Conservation (phyloP, 2,113 vertebrate genomes). For the Callipepla californica region DNA sequence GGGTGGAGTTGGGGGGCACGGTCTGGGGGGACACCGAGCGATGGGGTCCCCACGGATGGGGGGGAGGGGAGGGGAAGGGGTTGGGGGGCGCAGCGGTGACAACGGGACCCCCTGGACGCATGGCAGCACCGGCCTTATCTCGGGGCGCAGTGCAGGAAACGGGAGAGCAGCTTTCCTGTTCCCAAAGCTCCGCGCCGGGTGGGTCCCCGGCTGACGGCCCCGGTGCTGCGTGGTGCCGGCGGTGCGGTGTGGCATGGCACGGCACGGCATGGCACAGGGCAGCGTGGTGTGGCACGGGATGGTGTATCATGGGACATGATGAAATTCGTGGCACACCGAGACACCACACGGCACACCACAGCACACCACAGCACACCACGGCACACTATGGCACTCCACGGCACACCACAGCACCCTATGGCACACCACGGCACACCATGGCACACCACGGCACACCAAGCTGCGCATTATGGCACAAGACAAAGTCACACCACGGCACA, state of each 20-base stretch:
- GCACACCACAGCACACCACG: too few species aligned
- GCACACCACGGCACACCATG: too few species aligned
- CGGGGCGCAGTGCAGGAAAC: conserved; percentile 71
- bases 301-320: too few species aligned
- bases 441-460: too few species aligned
- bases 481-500: too few species aligned
- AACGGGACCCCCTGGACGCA: too few species aligned
- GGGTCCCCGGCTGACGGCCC: background rate
- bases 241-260: rapidly evolving
- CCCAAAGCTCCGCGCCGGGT: background rate
- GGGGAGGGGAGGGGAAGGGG: background rate
- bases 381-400: too few species aligned
- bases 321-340: too few species aligned
- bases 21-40: background rate
- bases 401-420: too few species aligned
- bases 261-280: background rate
- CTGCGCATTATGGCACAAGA: too few species aligned
- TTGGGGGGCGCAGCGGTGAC: background rate
- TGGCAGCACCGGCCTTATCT: conserved; percentile 66
- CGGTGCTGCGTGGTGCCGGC: background rate
- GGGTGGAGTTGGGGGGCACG: background rate
- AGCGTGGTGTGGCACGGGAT: rapidly evolving
- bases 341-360: too few species aligned
- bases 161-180: conserved; percentile 58
- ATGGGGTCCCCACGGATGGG: background rate